Conservation (phyloP, 2,797 vertebrate species). For the Salarias fasciatus region DNA sequence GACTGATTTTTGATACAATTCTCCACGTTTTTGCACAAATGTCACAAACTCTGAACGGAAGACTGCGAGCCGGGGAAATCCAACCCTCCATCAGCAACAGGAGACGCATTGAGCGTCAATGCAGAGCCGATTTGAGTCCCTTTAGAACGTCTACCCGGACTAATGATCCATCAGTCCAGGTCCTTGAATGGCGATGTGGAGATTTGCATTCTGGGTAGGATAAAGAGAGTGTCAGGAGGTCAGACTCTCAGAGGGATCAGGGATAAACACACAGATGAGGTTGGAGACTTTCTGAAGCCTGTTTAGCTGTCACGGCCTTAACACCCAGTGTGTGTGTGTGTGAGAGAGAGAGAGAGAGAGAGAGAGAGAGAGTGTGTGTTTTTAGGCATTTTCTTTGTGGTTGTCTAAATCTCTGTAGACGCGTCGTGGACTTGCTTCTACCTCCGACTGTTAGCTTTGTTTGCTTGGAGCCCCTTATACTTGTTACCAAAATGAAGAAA, state of each 20-base stretch:
- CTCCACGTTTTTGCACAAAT: too few species aligned
- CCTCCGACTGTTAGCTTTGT: slow-evolving; percentile 76
- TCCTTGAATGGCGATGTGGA: slow-evolving; percentile 21
- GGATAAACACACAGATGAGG: slow-evolving; percentile 31
- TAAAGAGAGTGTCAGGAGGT: slow-evolving; percentile 17
- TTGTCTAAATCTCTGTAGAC: slow-evolving; percentile 40
- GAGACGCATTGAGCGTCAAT: not conserved
- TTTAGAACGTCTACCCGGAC: slow-evolving; percentile 14
- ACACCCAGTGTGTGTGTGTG: slow-evolving; percentile 35
- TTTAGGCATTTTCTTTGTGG: slow-evolving; percentile 27
- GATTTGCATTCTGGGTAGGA: slow-evolving; percentile 36
- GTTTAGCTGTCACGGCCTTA: slow-evolving; percentile 56
- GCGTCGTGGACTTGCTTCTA: slow-evolving; percentile 75
- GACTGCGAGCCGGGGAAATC: too few species aligned
- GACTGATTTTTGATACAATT: too few species aligned
- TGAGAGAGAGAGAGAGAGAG: too few species aligned
- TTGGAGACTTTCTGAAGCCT: slow-evolving; percentile 37
- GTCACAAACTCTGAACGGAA: too few species aligned
- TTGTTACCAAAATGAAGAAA: slow-evolving; percentile 5
- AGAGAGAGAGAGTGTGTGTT: slow-evolving; percentile 9
- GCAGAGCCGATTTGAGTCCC: slow-evolving; percentile 1
- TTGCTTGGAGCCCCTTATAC: slow-evolving; percentile 15
- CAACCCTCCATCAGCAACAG: not conserved
- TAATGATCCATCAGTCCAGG: slow-evolving; percentile 21
- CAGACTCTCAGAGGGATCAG: slow-evolving; percentile 54